Percentiles rank a stretch among this genome's conserved stretches.
phyloP scores from a whole-genome alignment of 2,113 vertebrate species.

The Pelodiscus sinensis region DNA sequence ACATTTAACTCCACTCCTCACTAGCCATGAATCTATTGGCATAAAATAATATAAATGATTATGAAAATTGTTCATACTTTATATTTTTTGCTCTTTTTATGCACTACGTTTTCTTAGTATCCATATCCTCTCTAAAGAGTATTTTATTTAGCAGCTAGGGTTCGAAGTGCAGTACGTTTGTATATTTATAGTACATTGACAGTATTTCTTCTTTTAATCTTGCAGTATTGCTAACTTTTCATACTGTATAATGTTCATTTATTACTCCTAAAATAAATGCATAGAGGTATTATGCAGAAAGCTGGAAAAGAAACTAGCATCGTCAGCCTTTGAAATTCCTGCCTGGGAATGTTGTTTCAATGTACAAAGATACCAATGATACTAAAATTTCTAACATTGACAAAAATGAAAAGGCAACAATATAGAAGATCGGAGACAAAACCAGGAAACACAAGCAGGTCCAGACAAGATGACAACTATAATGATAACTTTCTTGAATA shows the following conservation, averaged over 20 bases:
- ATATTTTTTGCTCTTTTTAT: background rate
- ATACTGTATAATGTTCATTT: background rate
- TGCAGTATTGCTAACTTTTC: background rate
- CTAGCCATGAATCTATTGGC: background rate
- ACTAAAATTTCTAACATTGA: background rate
- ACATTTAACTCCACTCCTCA: background rate
- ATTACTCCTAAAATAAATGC: background rate
- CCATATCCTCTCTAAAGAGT: background rate
- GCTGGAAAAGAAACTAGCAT: background rate
- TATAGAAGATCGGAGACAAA: background rate
- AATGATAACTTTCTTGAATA: background rate
- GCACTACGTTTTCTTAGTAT: background rate
- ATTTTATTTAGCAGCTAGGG: background rate
- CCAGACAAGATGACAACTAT: background rate
- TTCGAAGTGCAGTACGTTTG: background rate
- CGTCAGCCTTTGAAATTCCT: background rate
- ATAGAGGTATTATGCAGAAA: background rate
- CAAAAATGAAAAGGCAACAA: background rate
- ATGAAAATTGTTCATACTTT: background rate
- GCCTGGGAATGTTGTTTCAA: background rate
- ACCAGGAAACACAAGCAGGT: background rate
- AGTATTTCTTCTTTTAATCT: background rate
- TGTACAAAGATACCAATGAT: background rate
- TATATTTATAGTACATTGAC: background rate
- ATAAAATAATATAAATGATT: accelerated